Evolutionary conservation across 2,113 vertebrate genomes (phyloP).

Genomic region (Charina bottae): DNA sequence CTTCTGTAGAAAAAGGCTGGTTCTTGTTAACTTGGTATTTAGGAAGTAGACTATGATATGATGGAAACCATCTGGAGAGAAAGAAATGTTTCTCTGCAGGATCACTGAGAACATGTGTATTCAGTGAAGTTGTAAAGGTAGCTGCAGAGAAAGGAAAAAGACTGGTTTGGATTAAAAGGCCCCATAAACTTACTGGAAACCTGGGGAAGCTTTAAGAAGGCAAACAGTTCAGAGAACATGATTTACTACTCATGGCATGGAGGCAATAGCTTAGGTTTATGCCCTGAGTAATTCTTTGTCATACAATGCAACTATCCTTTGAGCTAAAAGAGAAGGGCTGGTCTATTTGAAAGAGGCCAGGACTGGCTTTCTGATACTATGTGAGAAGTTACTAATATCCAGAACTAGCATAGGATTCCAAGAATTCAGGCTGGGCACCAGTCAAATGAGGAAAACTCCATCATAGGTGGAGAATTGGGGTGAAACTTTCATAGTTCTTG

Average conservation of each 20-base stretch:
- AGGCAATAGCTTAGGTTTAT: not conserved
- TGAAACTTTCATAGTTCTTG: not conserved
- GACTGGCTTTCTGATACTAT: not conserved
- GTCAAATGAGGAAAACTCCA: not conserved
- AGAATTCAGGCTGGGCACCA: not conserved
- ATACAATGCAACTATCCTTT: not conserved
- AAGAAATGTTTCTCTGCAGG: not conserved
- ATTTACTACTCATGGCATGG: slow-evolving; percentile 9
- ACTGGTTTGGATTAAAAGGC: not conserved
- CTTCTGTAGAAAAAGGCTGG: not conserved
- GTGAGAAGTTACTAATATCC: not conserved
- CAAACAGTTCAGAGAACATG: not conserved
- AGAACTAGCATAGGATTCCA: not conserved
- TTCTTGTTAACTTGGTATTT: not conserved
- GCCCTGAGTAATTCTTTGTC: not conserved
- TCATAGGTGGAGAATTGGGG: not conserved
- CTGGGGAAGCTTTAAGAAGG: not conserved
- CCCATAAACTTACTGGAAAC: not conserved
- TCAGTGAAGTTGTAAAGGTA: not conserved
- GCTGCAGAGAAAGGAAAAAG: not conserved
- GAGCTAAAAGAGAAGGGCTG: not conserved
- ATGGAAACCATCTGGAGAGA: not conserved
- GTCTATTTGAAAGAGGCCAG: not conserved
- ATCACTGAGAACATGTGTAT: not conserved
- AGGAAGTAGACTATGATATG: not conserved